Evolutionary conservation across 2,888 invertebrate species (phyloP), one percentile per base, ranked within the genome.

Genomic region (Yponomeuta evonymella): DNA sequence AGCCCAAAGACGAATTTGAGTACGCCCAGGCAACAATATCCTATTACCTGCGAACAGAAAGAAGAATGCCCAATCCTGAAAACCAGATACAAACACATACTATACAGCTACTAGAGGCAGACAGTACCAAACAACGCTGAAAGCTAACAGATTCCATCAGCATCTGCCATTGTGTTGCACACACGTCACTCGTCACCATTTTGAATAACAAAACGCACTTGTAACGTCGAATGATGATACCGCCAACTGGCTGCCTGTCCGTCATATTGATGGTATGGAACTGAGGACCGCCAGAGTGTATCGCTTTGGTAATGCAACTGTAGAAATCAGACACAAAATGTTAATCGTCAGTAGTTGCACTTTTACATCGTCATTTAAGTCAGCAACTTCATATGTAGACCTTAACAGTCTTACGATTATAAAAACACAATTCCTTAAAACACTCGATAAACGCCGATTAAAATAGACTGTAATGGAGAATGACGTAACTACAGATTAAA

Each of bases 131-230:
- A 58, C 51, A 58, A 58, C 15, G 51, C 51, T 58, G 51, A 58
- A 58, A 58, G 51, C 51, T 58, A 58, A 58, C 51, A 58, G 51
- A 58, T 58, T 58, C 51, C 51, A 58, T 15, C 51, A 58, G 51
- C 51, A 15, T 58, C 51, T 15, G 51, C 51, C 51, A 58, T 58
- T 58, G 51, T 58, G 15, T 8, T 43, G 51, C 51, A 12, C 51
- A 12, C 51, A 15, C 51, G 51, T 58, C 51, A 58, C 51, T 58
- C 51, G 51, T 58, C 51, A 15, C 12, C 51, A 12, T 58, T 58
- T 58, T 58, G 51, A 58, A 58, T 58, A 58, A 58, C 51, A 58
- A 58, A 58, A 58, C 51, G 51, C 51, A 58, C 51, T 58, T 58
- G 51, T 58, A 5, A 12, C 15, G 51, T 15, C 51, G 43, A 43